Evolutionary conservation across 1,140 invertebrate species (phyloP).

Genomic region (Conus ventricosus): DNA sequence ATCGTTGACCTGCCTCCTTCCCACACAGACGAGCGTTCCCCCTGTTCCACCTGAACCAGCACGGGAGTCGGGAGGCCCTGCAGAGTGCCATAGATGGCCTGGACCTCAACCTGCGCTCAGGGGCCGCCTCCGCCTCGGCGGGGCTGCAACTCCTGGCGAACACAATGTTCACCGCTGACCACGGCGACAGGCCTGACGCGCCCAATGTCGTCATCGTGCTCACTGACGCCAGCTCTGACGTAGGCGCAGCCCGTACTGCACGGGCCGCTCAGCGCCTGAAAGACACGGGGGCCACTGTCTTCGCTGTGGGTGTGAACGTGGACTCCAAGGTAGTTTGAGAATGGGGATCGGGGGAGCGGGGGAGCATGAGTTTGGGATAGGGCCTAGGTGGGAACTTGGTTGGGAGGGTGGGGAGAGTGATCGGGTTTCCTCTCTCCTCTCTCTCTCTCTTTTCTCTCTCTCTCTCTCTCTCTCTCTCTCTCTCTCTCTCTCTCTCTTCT

Average conservation of each 20-base stretch:
- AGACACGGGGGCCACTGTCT: constrained; percentile 46
- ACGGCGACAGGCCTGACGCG: constrained; percentile 62
- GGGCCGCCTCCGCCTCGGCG: constrained; percentile 48
- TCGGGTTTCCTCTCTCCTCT: too few relatives aligned
- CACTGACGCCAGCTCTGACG: constrained; percentile 63
- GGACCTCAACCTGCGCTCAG: constrained; percentile 48
- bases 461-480: too few relatives aligned
- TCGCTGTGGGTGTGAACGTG: constrained; percentile 4
- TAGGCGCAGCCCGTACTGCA: constrained; percentile 49
- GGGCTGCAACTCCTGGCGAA: constrained; percentile 54
- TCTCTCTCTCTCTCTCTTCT: too few relatives aligned
- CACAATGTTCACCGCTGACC: constrained; percentile 49
- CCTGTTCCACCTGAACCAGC: constrained; percentile 62
- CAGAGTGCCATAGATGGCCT: constrained; percentile 54
- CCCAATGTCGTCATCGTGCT: constrained; percentile 68
- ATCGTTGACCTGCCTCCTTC: too few relatives aligned
- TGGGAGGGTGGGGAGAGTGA: neutral
- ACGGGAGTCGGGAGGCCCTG: constrained; percentile 52
- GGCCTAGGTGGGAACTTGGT: neutral
- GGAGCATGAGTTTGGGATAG: neutral
- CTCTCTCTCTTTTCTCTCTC: too few relatives aligned
- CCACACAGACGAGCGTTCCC: constrained; percentile 38
- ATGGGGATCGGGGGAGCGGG: too few relatives aligned
- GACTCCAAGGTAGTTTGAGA: neutral
- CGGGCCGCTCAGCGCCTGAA: constrained; percentile 44